Evolutionary conservation across 1,140 invertebrate genomes (phyloP).

Genomic region (Rhagoletis pomonella): DNA sequence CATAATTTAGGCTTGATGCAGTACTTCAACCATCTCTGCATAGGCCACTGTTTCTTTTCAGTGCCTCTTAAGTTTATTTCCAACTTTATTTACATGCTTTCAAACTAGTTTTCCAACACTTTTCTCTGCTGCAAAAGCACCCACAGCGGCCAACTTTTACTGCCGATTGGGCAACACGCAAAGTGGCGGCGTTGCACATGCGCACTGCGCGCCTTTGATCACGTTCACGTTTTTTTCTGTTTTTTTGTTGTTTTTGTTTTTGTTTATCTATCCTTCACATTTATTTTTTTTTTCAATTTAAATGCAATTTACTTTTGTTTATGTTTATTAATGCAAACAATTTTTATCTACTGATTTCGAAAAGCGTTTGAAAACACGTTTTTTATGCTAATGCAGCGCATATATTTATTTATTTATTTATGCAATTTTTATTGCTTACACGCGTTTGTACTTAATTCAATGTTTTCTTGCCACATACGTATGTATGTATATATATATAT

Average conservation of each 20-base stretch:
- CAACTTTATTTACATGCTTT: background rate
- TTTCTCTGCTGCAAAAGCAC: background rate
- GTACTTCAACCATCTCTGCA: background rate
- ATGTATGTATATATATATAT: background rate
- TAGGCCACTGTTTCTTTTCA: background rate
- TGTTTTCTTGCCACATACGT: no score
- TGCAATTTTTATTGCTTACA: background rate
- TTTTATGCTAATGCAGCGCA: background rate
- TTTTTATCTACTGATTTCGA: background rate
- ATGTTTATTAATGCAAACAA: background rate
- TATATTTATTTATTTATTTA: background rate
- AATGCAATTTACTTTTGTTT: constrained; percentile 12
- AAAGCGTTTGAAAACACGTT: constrained; percentile 3
- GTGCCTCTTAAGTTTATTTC: background rate
- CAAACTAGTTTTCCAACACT: constrained; percentile 44
- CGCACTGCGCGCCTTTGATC: constrained; percentile 21
- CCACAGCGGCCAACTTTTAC: background rate
- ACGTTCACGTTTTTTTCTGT: constrained; percentile 16
- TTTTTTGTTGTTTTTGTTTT: no score
- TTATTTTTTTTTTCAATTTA: background rate
- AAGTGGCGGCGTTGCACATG: constrained; percentile 39
- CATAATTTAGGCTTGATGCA: background rate
- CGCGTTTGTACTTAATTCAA: no score
- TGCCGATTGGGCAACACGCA: background rate
- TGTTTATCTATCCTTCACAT: background rate